A percentile compares a stretch with the other conserved stretches of the same genome.
Evolutionary conservation across 2,113 vertebrate genomes (phyloP).

Genomic region (Chionis minor): DNA sequence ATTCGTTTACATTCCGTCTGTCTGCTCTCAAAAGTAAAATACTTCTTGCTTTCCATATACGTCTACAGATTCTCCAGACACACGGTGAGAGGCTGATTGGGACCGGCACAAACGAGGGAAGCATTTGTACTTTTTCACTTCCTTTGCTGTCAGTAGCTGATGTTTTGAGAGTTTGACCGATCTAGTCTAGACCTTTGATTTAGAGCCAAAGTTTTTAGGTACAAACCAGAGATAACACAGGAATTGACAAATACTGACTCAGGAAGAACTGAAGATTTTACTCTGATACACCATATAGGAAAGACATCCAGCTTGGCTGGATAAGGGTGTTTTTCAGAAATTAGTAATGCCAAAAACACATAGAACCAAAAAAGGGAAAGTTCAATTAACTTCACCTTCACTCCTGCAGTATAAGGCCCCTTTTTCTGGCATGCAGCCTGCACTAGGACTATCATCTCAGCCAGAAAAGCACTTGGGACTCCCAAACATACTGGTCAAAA

Average conservation of each 20-base stretch:
- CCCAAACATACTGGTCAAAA: not conserved
- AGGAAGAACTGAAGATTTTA: not conserved
- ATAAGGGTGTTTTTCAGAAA: not conserved
- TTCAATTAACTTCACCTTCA: not conserved
- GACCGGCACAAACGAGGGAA: not conserved
- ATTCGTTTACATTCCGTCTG: not conserved
- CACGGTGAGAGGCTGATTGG: rapidly evolving
- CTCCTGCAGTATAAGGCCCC: not conserved
- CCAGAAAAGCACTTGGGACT: not conserved
- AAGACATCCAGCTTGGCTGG: not conserved
- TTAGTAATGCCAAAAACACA: not conserved
- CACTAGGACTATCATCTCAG: not conserved
- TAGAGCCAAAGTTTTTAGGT: not conserved
- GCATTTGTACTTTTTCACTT: not conserved
- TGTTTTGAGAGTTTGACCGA: not conserved
- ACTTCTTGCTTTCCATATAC: not conserved
- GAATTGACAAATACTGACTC: not conserved
- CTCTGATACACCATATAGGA: not conserved
- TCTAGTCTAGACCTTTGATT: not conserved
- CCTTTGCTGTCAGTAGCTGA: not conserved
- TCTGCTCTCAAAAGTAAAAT: not conserved
- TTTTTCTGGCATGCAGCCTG: not conserved
- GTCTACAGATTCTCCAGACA: not conserved
- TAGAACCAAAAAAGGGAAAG: not conserved
- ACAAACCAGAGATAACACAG: not conserved